phyloP scores from a whole-genome alignment of 37 sponge, comb jelly and placozoan genomes.

The Geodia barretti region DNA sequence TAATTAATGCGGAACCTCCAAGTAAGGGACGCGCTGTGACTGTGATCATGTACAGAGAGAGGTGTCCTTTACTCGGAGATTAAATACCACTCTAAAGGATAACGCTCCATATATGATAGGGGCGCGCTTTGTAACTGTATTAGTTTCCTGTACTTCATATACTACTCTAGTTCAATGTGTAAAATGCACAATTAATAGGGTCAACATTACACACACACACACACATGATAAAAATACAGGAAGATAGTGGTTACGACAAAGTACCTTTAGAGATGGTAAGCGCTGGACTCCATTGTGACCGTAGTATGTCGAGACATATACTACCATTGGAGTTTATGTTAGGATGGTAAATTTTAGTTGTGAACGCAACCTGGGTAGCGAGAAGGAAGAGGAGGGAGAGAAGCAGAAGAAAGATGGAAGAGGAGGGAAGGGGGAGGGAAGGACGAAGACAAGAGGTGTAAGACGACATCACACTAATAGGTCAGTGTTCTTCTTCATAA shows the following conservation, averaged over 20 bases:
- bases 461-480: background rate
- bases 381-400: background rate
- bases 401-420: background rate
- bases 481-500: background rate
- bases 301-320: slow-evolving; percentile 95
- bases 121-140: too few species aligned
- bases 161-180: too few species aligned
- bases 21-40: too few species aligned
- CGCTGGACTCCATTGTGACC: slow-evolving; percentile 93
- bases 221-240: background rate
- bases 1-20: too few species aligned
- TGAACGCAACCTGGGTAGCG: slow-evolving; percentile 73
- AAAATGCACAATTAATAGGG: background rate
- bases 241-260: background rate
- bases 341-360: slow-evolving; percentile 95
- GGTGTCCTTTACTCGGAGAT: too few species aligned
- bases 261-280: slow-evolving; percentile 72
- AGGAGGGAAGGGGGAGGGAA: background rate
- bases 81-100: too few species aligned
- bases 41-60: too few species aligned
- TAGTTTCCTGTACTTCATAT: too few species aligned
- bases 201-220: background rate
- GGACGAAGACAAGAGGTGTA: background rate
- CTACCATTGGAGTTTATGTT: slow-evolving; percentile 97
- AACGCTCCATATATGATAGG: too few species aligned